A percentile compares a stretch with the other conserved stretches of the same genome.
Evolutionary conservation across 30 jellyfish, hydroid and myxozoan genomes (phyloP).

Genomic region (Catostylus mosaicus): DNA sequence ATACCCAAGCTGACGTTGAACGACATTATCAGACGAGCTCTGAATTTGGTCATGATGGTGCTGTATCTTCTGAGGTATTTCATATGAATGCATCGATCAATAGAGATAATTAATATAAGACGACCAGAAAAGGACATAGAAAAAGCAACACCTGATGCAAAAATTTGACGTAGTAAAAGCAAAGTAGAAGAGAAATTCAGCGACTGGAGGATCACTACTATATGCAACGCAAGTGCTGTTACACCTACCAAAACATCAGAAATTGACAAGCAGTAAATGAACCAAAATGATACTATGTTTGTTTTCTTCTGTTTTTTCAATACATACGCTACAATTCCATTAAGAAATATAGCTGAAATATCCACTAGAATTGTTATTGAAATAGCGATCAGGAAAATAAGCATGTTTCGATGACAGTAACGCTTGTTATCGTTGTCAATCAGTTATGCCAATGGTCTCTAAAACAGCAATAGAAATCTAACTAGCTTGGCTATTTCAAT

Average conservation of each 20-base stretch:
- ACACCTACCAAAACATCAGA: neutral
- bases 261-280: neutral
- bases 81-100: constrained; percentile 11
- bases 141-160: no score
- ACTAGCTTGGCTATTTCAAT: no score
- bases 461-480: no score
- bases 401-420: neutral
- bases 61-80: neutral
- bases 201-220: neutral
- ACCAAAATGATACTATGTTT: neutral
- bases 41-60: neutral
- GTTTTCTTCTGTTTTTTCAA: neutral
- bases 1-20: neutral
- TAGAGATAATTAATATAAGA: neutral
- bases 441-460: no score
- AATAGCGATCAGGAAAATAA: neutral
- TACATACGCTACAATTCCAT: neutral
- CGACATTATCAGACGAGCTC: neutral
- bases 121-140: neutral
- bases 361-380: neutral
- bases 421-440: neutral
- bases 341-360: neutral
- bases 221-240: neutral
- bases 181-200: no score
- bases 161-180: no score